Base-by-base conservation (phyloP, 1,140 invertebrate genomes). In the Colletes latitarsis region DNA sequence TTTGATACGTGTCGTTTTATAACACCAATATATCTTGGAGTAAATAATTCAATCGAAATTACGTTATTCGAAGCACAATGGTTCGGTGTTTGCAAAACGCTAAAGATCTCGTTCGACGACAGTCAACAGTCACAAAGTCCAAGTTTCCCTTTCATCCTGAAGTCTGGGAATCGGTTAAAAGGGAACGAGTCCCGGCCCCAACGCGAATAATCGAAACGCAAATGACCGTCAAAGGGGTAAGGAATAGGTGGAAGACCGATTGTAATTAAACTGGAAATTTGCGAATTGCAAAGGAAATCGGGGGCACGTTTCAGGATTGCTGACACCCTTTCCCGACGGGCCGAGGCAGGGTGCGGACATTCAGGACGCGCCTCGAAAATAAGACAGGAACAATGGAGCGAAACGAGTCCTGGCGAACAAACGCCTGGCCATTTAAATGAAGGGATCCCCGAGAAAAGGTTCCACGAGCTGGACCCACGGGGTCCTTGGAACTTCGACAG, bases 331-430 rank as follows among this genome's bases (percentile, higher is more conserved):
- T 70, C 5, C 15, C 21, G 64, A 55, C 30, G n/a, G 55, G 67
- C 55, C 49, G 67, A 69, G 41, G 17, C 70, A 60, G 77, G 69
- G 19, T 52, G 72, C 53, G 75, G 81, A 81, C 71, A 83, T 83
- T 85, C 86, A 80, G 86, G 82, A 90, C 89, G 87, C 86, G 87
- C 60, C 82, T 83, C 70, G 79, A 88, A 90, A 91, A 89, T 90
- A 88, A 87, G 86, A 81, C 77, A 85, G 88, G 88, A 89, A 92
- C 91, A 91, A 92, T 91, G 74, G 70, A 78, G 49, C 21, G 79
- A 87, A 84, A 84, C 88, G 84, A 89, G 86, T 86, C 85, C 74
- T 77, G 83, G 69, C 77, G 82, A 82, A 77, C 79, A 84, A 89
- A 88, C 84, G 88, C 87, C 88, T 82, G 88, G 86, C 74, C 82